phyloP scores from a whole-genome alignment of 1,140 invertebrate genomes.

The Pemphigus obesinymphae region DNA sequence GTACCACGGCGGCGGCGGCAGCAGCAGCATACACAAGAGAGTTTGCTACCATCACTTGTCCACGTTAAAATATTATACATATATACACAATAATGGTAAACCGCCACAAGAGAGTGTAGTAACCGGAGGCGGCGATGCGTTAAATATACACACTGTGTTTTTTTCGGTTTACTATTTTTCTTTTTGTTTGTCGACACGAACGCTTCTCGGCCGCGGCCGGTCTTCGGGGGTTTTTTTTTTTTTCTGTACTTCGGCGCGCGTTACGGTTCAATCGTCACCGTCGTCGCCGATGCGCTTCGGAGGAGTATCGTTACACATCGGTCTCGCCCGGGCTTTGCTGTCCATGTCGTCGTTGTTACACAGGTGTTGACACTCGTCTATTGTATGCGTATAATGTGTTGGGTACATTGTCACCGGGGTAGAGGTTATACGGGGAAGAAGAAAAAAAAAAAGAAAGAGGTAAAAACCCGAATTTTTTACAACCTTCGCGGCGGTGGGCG shows the following conservation, averaged over 20 bases:
- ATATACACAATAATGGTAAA: too few species aligned
- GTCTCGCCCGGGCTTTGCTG: background rate
- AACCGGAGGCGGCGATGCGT: too few species aligned
- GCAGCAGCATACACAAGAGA: too few species aligned
- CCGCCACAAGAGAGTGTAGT: too few species aligned
- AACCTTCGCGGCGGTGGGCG: background rate
- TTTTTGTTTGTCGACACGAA: too few species aligned
- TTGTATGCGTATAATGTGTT: background rate
- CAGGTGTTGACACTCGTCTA: background rate
- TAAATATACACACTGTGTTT: too few species aligned
- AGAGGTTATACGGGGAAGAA: too few species aligned
- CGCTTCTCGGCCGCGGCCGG: too few species aligned
- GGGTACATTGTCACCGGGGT: background rate
- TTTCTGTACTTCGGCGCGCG: background rate
- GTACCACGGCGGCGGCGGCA: background rate
- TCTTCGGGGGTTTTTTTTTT: background rate
- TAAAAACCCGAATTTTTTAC: background rate
- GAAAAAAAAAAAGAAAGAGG: background rate
- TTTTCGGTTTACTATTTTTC: background rate
- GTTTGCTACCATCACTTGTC: too few species aligned
- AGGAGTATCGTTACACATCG: conserved; percentile 17
- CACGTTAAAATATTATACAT: too few species aligned
- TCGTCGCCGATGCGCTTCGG: background rate
- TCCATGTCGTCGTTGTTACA: background rate
- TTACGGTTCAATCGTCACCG: conserved; percentile 24